phyloP scores from a whole-genome alignment of 2,113 vertebrate species.

The Aythya baeri region DNA sequence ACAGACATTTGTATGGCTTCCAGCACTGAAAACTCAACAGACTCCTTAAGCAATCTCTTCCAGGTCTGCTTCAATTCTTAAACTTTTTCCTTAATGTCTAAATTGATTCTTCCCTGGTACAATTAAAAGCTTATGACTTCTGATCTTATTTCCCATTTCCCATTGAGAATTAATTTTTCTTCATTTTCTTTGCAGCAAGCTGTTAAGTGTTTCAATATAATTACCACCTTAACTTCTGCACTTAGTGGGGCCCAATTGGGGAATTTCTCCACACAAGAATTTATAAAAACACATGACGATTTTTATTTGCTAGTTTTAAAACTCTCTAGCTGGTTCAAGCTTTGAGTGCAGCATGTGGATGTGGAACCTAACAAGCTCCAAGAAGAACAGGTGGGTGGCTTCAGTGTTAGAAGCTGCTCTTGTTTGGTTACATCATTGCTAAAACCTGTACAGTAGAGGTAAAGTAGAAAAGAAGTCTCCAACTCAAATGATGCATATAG shows the following conservation, averaged over 20 bases:
- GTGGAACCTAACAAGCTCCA: not conserved
- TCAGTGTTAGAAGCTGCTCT: not conserved
- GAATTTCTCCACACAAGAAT: not conserved
- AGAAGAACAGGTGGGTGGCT: not conserved
- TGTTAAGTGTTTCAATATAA: not conserved
- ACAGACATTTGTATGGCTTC: conserved; percentile 1
- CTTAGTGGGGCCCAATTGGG: not conserved
- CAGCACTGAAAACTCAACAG: not conserved
- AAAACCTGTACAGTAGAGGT: not conserved
- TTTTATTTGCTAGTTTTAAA: not conserved
- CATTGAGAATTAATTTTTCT: not conserved
- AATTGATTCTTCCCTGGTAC: not conserved
- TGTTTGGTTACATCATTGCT: not conserved
- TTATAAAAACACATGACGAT: not conserved
- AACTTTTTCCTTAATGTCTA: not conserved
- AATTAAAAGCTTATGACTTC: not conserved
- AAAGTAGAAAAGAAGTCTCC: not conserved
- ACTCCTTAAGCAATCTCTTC: not conserved
- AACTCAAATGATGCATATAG: not conserved
- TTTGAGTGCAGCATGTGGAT: not conserved
- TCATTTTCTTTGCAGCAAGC: not conserved
- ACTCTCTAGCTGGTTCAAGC: not conserved
- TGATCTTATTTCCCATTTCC: not conserved
- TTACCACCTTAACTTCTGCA: not conserved
- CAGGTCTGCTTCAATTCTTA: not conserved